Conservation (phyloP, 2,113 vertebrate genomes). For the Microtus ochrogaster region DNA sequence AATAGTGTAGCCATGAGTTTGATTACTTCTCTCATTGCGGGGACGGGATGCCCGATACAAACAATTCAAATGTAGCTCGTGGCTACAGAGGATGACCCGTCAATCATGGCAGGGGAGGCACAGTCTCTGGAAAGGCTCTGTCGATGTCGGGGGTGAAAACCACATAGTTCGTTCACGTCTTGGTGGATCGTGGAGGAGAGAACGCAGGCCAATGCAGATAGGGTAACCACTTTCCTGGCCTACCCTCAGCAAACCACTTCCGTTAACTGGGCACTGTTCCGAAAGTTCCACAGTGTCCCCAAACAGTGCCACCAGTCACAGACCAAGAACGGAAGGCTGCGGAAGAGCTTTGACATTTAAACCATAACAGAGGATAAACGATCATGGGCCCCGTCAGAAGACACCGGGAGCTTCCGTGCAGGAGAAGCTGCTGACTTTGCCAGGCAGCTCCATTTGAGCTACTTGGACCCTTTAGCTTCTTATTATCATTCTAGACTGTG, state of each 20-base stretch:
- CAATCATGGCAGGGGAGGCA: not conserved
- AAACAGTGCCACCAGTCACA: not conserved
- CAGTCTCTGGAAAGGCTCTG: too few relatives aligned
- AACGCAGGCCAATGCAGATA: not conserved
- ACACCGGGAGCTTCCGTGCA: not conserved
- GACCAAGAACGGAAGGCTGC: not conserved
- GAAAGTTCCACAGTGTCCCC: not conserved
- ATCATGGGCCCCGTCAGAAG: not conserved
- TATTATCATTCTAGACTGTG: not conserved
- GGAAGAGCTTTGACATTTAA: not conserved
- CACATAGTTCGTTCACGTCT: not conserved
- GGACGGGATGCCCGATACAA: not conserved
- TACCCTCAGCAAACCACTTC: not conserved
- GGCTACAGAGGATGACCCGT: not conserved
- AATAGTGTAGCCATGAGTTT: not conserved
- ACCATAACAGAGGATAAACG: not conserved
- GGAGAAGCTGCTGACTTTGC: not conserved
- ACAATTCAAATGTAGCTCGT: not conserved
- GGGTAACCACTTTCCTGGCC: not conserved
- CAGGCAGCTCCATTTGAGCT: not conserved
- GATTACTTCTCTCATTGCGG: not conserved
- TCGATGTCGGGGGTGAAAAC: not conserved
- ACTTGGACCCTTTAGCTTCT: not conserved
- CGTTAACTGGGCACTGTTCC: not conserved
- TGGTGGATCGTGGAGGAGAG: not conserved